These are phyloP conservation scores for Glaucopsyche alexis DNA, from an alignment of 2,888 invertebrate genomes.

Conservation along the genomic window DNA sequence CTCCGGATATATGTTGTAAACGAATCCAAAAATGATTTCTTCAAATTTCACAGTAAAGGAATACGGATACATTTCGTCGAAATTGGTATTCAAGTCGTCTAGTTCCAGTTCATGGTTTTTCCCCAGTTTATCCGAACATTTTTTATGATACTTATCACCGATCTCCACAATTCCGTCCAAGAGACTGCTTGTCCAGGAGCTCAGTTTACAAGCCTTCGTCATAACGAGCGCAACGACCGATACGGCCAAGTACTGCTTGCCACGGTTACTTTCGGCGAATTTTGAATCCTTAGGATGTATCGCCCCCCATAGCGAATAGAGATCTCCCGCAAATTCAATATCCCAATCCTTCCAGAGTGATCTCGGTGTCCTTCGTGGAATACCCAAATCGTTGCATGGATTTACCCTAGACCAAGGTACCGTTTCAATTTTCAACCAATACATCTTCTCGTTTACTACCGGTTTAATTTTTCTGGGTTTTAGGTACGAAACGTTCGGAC, in stretches of 20 bases:
- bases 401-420: slow-evolving; percentile 70
- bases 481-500: slow-evolving; percentile 63
- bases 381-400: slow-evolving; percentile 59
- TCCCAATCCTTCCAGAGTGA: slow-evolving; percentile 83
- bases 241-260: slow-evolving; percentile 82
- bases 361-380: slow-evolving; percentile 56
- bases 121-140: slow-evolving; percentile 70
- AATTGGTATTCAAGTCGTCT: slow-evolving; percentile 77
- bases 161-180: slow-evolving; percentile 81
- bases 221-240: slow-evolving; percentile 81
- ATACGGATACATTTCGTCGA: slow-evolving; percentile 79
- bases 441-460: slow-evolving; percentile 72
- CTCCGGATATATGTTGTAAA: slow-evolving; percentile 78
- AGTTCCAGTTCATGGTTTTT: slow-evolving; percentile 79
- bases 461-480: slow-evolving; percentile 54
- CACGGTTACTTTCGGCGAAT: slow-evolving; percentile 77
- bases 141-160: slow-evolving; percentile 79
- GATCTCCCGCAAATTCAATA: slow-evolving; percentile 83
- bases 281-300: slow-evolving; percentile 80
- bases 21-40: slow-evolving; percentile 80
- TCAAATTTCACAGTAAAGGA: slow-evolving; percentile 78
- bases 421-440: slow-evolving; percentile 65
- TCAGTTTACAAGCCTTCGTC: slow-evolving; percentile 78
- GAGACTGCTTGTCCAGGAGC: slow-evolving; percentile 82
- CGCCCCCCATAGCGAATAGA: slow-evolving; percentile 85